Base-by-base conservation (phyloP, 2,113 vertebrate genomes). In the Rhinoptilus africanus region DNA sequence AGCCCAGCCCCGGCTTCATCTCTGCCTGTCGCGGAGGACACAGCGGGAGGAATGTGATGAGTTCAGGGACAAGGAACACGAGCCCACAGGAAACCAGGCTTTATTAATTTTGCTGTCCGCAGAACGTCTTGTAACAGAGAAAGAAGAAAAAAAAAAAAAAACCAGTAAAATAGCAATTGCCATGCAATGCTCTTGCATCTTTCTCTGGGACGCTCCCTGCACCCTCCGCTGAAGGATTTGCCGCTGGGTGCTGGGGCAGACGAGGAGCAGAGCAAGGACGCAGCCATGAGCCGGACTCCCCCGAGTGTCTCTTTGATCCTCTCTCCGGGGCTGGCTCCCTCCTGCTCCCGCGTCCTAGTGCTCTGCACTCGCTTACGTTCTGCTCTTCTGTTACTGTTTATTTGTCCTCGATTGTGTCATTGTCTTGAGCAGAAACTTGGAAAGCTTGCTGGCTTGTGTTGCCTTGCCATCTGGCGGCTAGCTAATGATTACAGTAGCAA, bases 311-410 rank as follows among this genome's bases (percentile, higher is more conserved):
- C 69, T 66, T 56, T 83, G 67, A 57, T 77, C 45, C 37, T 26
- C 8, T 23, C 41, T n/a, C 39, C 2, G 1, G n/a, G 34, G 27
- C 37, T n/a, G 75, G 11, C 5, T 34, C n/a, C 63, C 71, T 85
- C 50, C 74, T 47, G 48, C 34, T 56, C 60, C 39, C 7, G 5
- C 2, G 3, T 51, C 84, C 62, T 9, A 14, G 37, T 71, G 66
- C 78, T 90, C 64, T 21, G 57, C 41, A 12, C 10, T 68, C 48
- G 1, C 89, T 71, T 47, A 23, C 0, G 1, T 60, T 92, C 81
- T 56, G 71, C 76, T 91, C 94, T 96, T 98, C 97, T 97, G 92
- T 50, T 95, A 95, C 97, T 97, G 97, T 97, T 97, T 97, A 94
- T 97, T 97, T 97, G 94, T 96, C 97, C 96, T 96, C 80, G 1